Conservation (phyloP, 2,888 invertebrate genomes). For the Clunio marinus region DNA sequence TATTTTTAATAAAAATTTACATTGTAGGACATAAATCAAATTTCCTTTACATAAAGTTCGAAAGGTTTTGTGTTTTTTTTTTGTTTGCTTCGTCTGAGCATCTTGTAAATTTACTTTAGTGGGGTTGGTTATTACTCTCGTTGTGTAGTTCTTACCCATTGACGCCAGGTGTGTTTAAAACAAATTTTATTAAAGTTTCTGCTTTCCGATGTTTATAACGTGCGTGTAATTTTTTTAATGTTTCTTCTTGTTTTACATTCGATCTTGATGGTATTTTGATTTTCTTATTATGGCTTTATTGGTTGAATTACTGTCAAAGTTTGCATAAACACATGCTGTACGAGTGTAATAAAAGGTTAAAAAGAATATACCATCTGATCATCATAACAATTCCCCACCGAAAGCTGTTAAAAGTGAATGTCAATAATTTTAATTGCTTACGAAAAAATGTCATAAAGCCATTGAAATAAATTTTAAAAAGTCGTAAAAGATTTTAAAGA, state of each 20-base stretch:
- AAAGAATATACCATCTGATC: not conserved
- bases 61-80: not conserved
- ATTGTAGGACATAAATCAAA: conserved; percentile 32
- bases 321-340: not conserved
- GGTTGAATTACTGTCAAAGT: not conserved
- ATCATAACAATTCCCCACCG: not conserved
- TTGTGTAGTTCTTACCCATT: not conserved
- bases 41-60: conserved; percentile 29
- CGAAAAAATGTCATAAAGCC: not conserved
- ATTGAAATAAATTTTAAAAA: not conserved
- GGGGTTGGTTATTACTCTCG: conserved; percentile 30
- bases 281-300: conserved; percentile 4
- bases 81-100: not conserved
- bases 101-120: conserved; percentile 27
- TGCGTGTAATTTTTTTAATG: conserved; percentile 35
- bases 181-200: conserved; percentile 35
- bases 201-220: not conserved
- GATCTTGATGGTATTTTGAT: not conserved
- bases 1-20: conserved; percentile 36
- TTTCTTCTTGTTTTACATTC: not conserved
- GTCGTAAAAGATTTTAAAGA: conserved; percentile 20
- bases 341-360: not conserved
- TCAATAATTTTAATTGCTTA: conserved; percentile 27
- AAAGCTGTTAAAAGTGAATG: not conserved
- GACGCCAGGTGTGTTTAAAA: conserved; percentile 36